Evolutionary conservation across 2,888 invertebrate genomes (phyloP).

Genomic region (Carabus problematicus): DNA sequence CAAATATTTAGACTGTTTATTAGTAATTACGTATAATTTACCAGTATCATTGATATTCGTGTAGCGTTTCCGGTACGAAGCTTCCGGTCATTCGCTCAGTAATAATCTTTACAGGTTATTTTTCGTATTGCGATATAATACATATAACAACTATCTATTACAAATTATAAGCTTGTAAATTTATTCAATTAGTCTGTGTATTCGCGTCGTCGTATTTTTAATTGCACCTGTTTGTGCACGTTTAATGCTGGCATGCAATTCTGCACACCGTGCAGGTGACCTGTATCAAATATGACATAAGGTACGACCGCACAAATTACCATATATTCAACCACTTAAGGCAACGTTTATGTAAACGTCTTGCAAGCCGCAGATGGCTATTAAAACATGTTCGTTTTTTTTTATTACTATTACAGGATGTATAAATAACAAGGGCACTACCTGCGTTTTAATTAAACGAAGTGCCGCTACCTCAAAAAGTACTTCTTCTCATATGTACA

Average conservation of each 20-base stretch:
- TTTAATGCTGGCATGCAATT: neutral
- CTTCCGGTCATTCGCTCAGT: too few species aligned
- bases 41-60: too few species aligned
- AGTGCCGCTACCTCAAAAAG: neutral
- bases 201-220: too few species aligned
- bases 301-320: constrained; percentile 1
- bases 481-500: too few species aligned
- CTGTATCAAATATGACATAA: constrained; percentile 29
- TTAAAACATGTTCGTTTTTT: constrained; percentile 19
- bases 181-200: too few species aligned
- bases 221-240: constrained; percentile 11
- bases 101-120: too few species aligned
- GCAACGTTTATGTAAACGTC: neutral
- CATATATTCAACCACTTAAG: neutral
- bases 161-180: too few species aligned
- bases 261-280: constrained; percentile 23
- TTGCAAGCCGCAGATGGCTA: constrained; percentile 28
- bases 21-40: too few species aligned
- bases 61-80: too few species aligned
- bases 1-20: too few species aligned
- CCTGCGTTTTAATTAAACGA: constrained; percentile 8
- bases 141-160: too few species aligned
- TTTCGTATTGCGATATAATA: too few species aligned
- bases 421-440: constrained; percentile 36
- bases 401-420: constrained; percentile 37